Evolutionary conservation across 2,797 vertebrate genomes (phyloP), one percentile per base, ranked within the genome.

Genomic region (Gymnoscopelus braueri): DNA sequence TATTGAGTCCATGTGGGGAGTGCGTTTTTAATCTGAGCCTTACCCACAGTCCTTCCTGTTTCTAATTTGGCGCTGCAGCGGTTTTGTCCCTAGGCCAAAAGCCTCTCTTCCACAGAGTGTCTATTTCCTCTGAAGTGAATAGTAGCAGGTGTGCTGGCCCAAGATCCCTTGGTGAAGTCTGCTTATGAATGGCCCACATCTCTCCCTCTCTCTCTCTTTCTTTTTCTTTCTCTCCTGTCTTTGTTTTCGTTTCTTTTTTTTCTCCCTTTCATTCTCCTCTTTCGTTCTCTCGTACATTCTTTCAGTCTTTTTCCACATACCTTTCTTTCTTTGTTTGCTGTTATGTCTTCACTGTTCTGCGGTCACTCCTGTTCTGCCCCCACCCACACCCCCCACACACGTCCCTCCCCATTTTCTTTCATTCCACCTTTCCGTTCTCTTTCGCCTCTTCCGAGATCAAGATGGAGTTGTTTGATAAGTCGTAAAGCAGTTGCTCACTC

Each of bases 51-150:
- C 92, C 92, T 94, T 95, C 94, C 94, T 94, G 93, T 94, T 95
- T 95, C 93, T 93, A 94, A 94, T 94, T 94, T 94, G 92, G 92
- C 93, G 87, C 91, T 93, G 90, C 90, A 89, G 93, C 87, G 93
- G 94, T 94, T 95, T 94, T 94, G 93, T 95, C 91, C 90, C 61
- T 82, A 88, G 92, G 93, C 94, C 92, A 94, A 92, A 80, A 92
- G 92, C 90, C 91, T 94, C 92, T 94, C 93, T 92, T 94, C 93
- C 93, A 92, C 89, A 85, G 92, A 94, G 92, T 93, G 93, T 94
- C 93, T 93, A 92, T 94, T 94, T 94, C 94, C 94, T 94, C 92
- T 92, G 90, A 92, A 93, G 93, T 95, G 94, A 95, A 93, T 92
- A 93, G 93, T 94, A 94, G 93, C 93, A 95, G 93, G 93, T 95